Conservation (phyloP, 2,113 vertebrate genomes). For the Rissa tridactyla region DNA sequence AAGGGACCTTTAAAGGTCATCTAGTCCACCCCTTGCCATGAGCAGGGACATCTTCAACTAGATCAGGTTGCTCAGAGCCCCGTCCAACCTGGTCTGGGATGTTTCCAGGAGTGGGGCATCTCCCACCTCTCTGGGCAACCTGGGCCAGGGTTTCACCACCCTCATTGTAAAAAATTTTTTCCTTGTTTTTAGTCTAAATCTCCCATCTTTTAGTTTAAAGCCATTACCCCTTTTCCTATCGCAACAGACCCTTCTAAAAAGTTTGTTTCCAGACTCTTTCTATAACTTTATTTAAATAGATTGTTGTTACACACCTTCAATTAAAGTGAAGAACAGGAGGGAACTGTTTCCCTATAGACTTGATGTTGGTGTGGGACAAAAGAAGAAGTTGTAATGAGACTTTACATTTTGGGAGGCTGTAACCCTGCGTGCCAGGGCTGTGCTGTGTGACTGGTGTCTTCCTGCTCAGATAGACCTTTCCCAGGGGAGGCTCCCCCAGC, state of each 20-base stretch:
- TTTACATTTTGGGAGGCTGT: not conserved
- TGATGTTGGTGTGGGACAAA: not conserved
- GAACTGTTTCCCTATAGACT: not conserved
- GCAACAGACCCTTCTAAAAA: not conserved
- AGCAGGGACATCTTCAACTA: not conserved
- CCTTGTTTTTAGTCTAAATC: not conserved
- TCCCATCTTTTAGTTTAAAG: not conserved
- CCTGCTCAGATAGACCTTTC: not conserved
- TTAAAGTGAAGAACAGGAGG: not conserved
- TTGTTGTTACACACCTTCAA: fast-evolving
- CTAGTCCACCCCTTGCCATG: not conserved
- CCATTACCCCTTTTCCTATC: not conserved
- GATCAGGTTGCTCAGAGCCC: not conserved
- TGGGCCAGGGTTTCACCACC: not conserved
- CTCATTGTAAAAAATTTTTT: not conserved
- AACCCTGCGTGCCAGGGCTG: not conserved
- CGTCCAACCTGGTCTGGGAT: not conserved
- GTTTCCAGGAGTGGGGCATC: not conserved
- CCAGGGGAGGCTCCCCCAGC: not conserved
- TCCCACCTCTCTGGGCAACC: not conserved
- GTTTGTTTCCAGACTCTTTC: not conserved
- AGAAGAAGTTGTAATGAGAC: not conserved
- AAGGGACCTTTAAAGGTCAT: not conserved
- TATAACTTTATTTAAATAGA: not conserved
- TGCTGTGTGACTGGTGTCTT: not conserved